phyloP scores from a whole-genome alignment of 2,888 invertebrate species.

The Dromius quadrimaculatus region DNA sequence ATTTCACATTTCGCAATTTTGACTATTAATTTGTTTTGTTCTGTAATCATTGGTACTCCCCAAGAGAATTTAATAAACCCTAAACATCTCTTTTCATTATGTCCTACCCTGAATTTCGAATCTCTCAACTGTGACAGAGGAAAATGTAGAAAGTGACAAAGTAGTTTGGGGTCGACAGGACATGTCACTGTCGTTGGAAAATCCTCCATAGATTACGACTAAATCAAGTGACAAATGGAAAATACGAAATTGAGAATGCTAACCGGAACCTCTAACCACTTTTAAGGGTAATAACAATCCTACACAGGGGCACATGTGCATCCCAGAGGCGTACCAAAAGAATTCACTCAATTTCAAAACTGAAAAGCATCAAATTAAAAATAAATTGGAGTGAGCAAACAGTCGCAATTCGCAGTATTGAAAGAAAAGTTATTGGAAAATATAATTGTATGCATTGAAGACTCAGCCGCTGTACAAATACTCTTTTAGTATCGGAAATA shows the following conservation, averaged over 20 bases:
- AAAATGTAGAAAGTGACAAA: conserved; percentile 13
- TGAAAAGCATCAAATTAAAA: too few species aligned
- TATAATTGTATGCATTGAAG: conserved; percentile 28
- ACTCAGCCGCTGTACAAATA: conserved; percentile 12
- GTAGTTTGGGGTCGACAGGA: background rate
- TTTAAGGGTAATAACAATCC: conserved; percentile 21
- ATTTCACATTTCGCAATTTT: too few species aligned
- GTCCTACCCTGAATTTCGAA: conserved; percentile 1
- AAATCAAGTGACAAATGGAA: conserved; percentile 49
- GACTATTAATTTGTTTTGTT: too few species aligned
- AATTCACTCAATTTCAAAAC: conserved; percentile 7
- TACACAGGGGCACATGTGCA: conserved; percentile 1
- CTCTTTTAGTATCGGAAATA: conserved; percentile 32
- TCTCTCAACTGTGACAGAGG: too few species aligned
- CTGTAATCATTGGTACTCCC: background rate
- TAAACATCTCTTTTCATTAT: conserved; percentile 26
- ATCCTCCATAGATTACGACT: conserved; percentile 41
- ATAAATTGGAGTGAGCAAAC: too few species aligned
- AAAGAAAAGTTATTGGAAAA: conserved; percentile 28
- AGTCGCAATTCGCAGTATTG: conserved; percentile 4
- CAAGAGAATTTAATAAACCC: conserved; percentile 19
- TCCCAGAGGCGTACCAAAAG: background rate
- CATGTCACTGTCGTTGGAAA: conserved; percentile 23
- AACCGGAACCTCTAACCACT: background rate
- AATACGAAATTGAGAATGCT: conserved; percentile 27